Conservation (phyloP, 2,888 invertebrate species). For the Drosophila parthenogenetica region DNA sequence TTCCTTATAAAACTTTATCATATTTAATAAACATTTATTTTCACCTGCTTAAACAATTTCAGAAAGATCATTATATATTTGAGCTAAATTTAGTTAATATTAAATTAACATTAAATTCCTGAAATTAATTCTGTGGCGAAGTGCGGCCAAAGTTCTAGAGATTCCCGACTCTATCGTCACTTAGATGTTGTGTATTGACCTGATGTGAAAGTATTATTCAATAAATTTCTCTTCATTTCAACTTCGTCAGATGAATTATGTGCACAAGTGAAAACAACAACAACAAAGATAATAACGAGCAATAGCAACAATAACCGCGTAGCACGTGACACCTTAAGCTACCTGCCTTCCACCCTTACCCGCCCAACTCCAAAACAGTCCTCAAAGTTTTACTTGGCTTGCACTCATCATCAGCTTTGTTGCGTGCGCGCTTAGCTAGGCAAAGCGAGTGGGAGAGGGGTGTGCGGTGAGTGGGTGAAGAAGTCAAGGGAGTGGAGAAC, state of each 20-base stretch:
- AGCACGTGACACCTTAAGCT: conserved; percentile 71
- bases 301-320: conserved; percentile 24
- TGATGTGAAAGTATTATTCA: conserved; percentile 69
- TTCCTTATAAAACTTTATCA: no score
- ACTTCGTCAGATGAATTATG: conserved; percentile 73
- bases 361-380: conserved; percentile 32
- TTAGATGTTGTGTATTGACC: conserved; percentile 42
- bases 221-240: conserved; percentile 76
- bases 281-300: conserved; percentile 15
- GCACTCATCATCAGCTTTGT: conserved; percentile 74
- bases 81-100: no score
- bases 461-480: conserved; percentile 1
- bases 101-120: neutral
- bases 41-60: no score
- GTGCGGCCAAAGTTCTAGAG: conserved; percentile 23
- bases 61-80: no score
- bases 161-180: conserved; percentile 6
- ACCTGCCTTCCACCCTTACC: neutral
- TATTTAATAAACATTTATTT: no score
- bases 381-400: conserved; percentile 67
- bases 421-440: conserved; percentile 58
- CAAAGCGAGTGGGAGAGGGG: neutral
- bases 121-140: conserved; percentile 5
- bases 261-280: conserved; percentile 46
- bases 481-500: conserved; percentile 6